Evolutionary conservation across 1,140 invertebrate species (phyloP).

Genomic region (Dendroctonus valens): DNA sequence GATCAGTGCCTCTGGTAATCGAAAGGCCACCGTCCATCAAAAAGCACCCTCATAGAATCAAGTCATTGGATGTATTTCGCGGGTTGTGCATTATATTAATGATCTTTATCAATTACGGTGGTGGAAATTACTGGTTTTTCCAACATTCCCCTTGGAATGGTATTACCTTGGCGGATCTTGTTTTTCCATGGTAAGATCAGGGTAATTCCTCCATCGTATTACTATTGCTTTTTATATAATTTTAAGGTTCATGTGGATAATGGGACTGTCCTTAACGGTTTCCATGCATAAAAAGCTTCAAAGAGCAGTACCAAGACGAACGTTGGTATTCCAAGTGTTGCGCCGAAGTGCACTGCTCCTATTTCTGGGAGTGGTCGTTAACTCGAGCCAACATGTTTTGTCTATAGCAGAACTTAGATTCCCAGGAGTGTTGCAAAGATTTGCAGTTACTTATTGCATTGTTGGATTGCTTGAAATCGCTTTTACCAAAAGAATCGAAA

Average conservation of each 20-base stretch:
- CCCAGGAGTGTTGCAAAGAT: constrained; percentile 82
- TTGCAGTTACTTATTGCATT: constrained; percentile 76
- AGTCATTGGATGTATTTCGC: constrained; percentile 64
- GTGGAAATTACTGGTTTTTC: constrained; percentile 84
- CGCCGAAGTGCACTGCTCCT: constrained; percentile 73
- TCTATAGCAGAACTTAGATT: constrained; percentile 67
- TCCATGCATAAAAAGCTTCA: constrained; percentile 75
- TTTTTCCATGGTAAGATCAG: constrained; percentile 82
- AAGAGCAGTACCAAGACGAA: constrained; percentile 58
- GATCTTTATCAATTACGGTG: constrained; percentile 92
- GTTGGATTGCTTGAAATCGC: constrained; percentile 67
- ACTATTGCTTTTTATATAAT: constrained; percentile 5
- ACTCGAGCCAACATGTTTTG: constrained; percentile 52
- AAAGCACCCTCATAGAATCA: constrained; percentile 53
- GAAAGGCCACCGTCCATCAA: constrained; percentile 45
- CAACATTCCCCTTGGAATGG: constrained; percentile 93
- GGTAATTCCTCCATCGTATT: neutral
- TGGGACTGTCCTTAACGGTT: constrained; percentile 86
- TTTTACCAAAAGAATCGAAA: constrained; percentile 50
- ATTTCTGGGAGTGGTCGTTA: constrained; percentile 70
- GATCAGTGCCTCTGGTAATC: constrained; percentile 45
- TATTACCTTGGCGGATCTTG: constrained; percentile 84
- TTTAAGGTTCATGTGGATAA: constrained; percentile 87
- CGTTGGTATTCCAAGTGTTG: constrained; percentile 54
- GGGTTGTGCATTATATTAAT: constrained; percentile 75